Conservation (phyloP, 2,113 vertebrate species). For the Upupa epops region DNA sequence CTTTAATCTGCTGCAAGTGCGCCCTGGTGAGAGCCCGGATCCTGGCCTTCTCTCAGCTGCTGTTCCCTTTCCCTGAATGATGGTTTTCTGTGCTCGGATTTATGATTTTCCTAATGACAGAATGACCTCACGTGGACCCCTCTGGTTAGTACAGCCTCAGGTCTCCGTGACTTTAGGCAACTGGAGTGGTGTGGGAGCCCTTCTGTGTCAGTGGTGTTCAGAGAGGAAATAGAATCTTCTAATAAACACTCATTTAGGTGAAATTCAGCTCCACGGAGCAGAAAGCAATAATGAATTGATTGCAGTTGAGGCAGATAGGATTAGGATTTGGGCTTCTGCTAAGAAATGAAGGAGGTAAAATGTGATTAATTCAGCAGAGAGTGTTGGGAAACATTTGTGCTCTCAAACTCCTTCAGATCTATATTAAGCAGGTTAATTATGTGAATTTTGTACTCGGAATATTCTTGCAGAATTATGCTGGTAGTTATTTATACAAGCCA, state of each 20-base stretch:
- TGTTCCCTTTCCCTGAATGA: not conserved
- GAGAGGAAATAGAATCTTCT: not conserved
- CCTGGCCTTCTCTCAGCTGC: not conserved
- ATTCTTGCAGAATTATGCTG: not conserved
- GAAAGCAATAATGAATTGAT: not conserved
- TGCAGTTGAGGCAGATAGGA: not conserved
- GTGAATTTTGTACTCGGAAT: not conserved
- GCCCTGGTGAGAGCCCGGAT: not conserved
- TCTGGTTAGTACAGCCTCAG: not conserved
- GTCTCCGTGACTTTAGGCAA: not conserved
- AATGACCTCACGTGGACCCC: not conserved
- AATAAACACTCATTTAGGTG: not conserved
- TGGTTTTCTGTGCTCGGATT: not conserved
- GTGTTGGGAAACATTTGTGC: not conserved
- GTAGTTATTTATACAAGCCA: not conserved
- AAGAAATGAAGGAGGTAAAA: not conserved
- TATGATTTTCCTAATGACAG: rapidly evolving
- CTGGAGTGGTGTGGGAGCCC: not conserved
- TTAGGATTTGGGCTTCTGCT: not conserved
- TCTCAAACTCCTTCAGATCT: not conserved
- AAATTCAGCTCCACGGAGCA: not conserved
- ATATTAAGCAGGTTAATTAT: not conserved
- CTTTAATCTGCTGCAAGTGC: not conserved
- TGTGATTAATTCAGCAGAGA: not conserved
- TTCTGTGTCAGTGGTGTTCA: not conserved